Evolutionary conservation across 30 jellyfish, hydroid and myxozoan species (phyloP).

Genomic region (Hydra vulgaris): DNA sequence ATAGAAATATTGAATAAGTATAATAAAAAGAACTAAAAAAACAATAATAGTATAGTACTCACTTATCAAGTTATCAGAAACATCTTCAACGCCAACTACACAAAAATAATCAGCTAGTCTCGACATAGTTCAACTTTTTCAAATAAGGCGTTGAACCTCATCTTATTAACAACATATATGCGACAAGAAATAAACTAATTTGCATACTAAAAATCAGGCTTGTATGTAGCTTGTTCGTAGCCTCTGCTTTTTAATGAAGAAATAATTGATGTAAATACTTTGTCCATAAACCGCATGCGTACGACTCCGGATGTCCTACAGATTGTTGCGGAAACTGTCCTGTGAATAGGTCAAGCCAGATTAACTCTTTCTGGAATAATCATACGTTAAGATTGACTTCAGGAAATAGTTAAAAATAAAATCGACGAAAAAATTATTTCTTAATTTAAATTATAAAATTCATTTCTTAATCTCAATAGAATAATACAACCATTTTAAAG

Average conservation of each 20-base stretch:
- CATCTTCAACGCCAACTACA: constrained; percentile 51
- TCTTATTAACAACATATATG: neutral
- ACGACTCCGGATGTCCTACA: neutral
- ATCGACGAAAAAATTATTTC: no score
- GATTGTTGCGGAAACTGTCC: neutral
- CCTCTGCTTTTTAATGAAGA: neutral
- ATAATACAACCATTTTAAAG: no score
- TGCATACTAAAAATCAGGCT: neutral
- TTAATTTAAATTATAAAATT: no score
- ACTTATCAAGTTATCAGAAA: neutral
- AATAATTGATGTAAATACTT: neutral
- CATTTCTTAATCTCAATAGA: no score
- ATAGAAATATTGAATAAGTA: no score
- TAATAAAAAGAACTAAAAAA: neutral
- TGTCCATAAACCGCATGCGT: neutral
- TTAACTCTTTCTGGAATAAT: neutral
- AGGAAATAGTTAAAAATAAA: neutral
- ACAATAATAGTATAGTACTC: no score
- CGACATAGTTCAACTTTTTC: neutral
- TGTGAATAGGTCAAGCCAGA: neutral
- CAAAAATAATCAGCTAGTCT: constrained; percentile 81
- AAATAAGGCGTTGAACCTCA: neutral
- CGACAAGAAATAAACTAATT: neutral
- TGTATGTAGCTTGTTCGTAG: neutral
- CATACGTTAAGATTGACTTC: neutral